These are phyloP conservation scores for Ormyrus thymus DNA, from an alignment of 2,888 invertebrate species.

Conservation along the genomic window DNA sequence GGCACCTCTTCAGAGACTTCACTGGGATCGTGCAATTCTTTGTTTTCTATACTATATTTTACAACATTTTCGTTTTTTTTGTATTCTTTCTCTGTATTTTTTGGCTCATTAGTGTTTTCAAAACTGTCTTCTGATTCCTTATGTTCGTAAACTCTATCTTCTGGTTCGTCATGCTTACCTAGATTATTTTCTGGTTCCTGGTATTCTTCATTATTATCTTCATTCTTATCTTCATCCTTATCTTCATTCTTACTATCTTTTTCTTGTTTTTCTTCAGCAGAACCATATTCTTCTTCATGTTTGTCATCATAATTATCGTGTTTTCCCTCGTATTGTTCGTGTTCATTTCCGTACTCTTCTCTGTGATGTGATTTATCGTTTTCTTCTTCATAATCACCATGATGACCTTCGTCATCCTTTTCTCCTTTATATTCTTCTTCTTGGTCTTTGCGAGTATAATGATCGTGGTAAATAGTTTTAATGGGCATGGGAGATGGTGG, in stretches of 20 bases:
- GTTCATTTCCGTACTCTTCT: slow-evolving; percentile 41
- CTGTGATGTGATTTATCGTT: slow-evolving; percentile 9
- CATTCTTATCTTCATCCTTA: slow-evolving; percentile 38
- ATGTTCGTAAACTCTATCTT: neutral
- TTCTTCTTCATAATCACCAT: slow-evolving; percentile 32
- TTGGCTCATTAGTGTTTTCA: slow-evolving; percentile 8
- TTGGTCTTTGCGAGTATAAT: neutral
- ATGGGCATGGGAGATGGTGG: slow-evolving; percentile 55
- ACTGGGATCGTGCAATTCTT: slow-evolving; percentile 60
- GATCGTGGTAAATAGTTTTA: slow-evolving; percentile 18
- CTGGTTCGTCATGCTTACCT: neutral
- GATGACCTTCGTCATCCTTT: slow-evolving; percentile 13
- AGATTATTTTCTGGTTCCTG: slow-evolving; percentile 15
- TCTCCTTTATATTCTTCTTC: slow-evolving; percentile 20
- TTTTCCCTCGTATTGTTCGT: slow-evolving; percentile 27
- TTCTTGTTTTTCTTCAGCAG: neutral
- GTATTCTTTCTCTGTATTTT: slow-evolving; percentile 55
- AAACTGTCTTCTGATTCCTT: no score
- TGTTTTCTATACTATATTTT: slow-evolving; percentile 61
- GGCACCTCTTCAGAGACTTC: slow-evolving; percentile 59
- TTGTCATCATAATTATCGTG: neutral
- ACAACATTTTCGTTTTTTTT: slow-evolving; percentile 61
- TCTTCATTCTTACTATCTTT: slow-evolving; percentile 10
- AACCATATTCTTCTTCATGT: neutral
- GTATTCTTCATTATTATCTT: slow-evolving; percentile 30